Percentiles rank a stretch among this genome's conserved stretches.
These are phyloP conservation scores for Ptychochromis oligacanthus DNA, from an alignment of 2,113 vertebrate species.

Conservation along the genomic window DNA sequence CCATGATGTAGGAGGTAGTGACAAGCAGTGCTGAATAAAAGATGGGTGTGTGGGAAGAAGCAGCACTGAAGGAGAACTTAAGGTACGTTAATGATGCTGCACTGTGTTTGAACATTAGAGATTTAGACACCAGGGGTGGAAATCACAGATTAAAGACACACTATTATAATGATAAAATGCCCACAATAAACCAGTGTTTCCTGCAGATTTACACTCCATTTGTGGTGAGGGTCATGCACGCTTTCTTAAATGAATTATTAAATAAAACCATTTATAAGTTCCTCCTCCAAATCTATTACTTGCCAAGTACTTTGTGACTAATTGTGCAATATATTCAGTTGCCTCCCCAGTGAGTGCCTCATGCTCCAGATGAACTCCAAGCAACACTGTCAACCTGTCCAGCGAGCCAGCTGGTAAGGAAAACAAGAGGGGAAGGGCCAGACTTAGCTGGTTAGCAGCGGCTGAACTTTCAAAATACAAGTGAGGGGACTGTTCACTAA, in stretches of 20 bases:
- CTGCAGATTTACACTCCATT: neutral
- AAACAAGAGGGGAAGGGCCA: neutral
- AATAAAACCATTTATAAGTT: neutral
- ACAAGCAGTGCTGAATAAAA: conserved; percentile 39
- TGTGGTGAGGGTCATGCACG: neutral
- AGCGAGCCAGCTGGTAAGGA: neutral
- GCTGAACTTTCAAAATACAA: neutral
- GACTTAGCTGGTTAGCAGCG: neutral
- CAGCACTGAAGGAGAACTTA: conserved; percentile 32
- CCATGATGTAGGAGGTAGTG: conserved; percentile 32
- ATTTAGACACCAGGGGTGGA: neutral
- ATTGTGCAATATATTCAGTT: neutral
- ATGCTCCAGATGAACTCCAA: neutral
- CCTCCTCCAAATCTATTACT: neutral
- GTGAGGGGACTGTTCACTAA: too few relatives aligned
- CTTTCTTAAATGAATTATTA: neutral
- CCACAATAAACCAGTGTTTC: neutral
- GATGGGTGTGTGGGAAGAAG: conserved; percentile 52
- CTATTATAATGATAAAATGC: neutral
- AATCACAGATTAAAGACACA: neutral
- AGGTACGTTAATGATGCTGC: conserved; percentile 33
- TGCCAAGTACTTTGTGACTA: neutral
- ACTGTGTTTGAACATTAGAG: neutral
- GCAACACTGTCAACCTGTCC: neutral
- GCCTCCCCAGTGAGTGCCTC: neutral